These are phyloP conservation scores for Vimba vimba DNA, from an alignment of 2,113 vertebrate genomes.

Conservation along the genomic window DNA sequence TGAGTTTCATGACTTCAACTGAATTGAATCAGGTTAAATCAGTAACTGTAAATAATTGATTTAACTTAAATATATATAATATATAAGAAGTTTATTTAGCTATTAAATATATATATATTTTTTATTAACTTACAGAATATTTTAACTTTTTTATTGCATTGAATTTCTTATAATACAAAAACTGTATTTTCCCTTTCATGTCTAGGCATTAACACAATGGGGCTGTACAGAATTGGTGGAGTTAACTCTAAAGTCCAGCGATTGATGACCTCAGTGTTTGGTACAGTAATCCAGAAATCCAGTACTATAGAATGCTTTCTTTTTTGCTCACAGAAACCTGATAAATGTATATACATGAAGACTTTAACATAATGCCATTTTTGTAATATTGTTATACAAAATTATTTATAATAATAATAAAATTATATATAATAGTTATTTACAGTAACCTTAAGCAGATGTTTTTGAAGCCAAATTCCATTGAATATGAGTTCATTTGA, in stretches of 20 bases:
- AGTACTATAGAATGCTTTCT: not conserved
- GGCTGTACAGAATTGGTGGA: conserved; percentile 94
- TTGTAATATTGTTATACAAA: not conserved
- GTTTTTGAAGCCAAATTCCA: not conserved
- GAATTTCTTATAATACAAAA: not conserved
- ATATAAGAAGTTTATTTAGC: too few species aligned
- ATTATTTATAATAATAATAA: too few species aligned
- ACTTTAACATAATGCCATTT: not conserved
- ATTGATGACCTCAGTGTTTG: conserved; percentile 92
- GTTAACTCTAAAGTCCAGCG: conserved; percentile 98
- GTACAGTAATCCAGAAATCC: conserved; percentile 72
- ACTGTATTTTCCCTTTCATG: not conserved
- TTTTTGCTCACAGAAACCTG: conserved; percentile 10
- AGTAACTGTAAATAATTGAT: too few species aligned
- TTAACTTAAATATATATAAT: too few species aligned
- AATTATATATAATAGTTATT: too few species aligned
- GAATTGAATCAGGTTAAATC: not conserved
- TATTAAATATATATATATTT: not conserved
- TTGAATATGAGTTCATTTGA: conserved; percentile 6
- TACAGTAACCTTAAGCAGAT: not conserved
- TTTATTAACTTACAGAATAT: not conserved
- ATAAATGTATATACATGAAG: not conserved
- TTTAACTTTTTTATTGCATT: not conserved
- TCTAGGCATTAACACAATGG: conserved; percentile 89
- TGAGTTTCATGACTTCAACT: not conserved